These are phyloP conservation scores for Coryphaenoides rupestris DNA, from an alignment of 2,113 vertebrate genomes.

Conservation along the genomic window DNA sequence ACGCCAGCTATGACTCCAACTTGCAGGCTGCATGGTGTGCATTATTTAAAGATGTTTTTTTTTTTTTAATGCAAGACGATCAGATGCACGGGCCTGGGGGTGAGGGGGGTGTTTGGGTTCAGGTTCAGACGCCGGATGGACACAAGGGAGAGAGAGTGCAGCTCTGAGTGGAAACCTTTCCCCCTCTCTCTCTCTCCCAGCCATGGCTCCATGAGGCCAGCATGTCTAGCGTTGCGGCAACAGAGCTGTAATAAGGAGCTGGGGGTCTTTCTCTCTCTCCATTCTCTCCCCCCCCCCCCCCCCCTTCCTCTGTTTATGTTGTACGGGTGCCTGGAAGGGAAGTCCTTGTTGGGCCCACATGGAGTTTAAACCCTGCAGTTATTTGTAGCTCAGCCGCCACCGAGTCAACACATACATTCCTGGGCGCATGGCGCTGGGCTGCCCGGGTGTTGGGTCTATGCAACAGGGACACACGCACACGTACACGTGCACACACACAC, in stretches of 20 bases:
- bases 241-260: slow-evolving; percentile 54
- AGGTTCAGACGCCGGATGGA: slow-evolving; percentile 37
- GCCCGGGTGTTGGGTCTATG: slow-evolving; percentile 28
- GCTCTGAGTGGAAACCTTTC: slow-evolving; percentile 33
- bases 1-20: too few species aligned
- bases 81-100: too few species aligned
- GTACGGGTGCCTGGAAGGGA: slow-evolving; percentile 61
- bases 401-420: slow-evolving; percentile 78
- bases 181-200: slow-evolving; percentile 46
- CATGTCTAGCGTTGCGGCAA: slow-evolving; percentile 60
- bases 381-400: slow-evolving; percentile 69
- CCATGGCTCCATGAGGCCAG: slow-evolving; percentile 61
- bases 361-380: slow-evolving; percentile 58
- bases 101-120: too few species aligned
- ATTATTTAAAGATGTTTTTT: too few species aligned
- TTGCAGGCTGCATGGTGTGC: too few species aligned
- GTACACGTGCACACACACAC: too few species aligned
- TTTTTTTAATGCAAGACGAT: too few species aligned
- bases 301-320: slow-evolving; percentile 61
- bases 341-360: slow-evolving; percentile 54
- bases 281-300: too few species aligned
- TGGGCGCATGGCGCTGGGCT: slow-evolving; percentile 49
- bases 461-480: too few species aligned
- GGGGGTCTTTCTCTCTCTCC: slow-evolving; percentile 58
- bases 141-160: slow-evolving; percentile 25